Percentiles rank a stretch among this genome's conserved stretches.
Evolutionary conservation across 2,888 invertebrate species (phyloP).

Genomic region (Lithophane socia): DNA sequence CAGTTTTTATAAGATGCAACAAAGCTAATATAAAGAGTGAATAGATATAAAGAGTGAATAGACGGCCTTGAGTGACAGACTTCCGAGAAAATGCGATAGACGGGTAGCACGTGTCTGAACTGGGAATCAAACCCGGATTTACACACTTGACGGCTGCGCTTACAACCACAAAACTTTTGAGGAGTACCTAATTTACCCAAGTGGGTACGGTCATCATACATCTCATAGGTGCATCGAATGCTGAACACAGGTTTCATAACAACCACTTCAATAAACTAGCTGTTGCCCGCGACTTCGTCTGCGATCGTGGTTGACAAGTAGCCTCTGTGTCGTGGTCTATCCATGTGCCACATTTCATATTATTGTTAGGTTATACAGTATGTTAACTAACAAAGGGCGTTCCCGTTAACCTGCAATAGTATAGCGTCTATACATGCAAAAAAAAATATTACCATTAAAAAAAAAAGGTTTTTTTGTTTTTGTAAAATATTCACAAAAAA

Average conservation of each 20-base stretch:
- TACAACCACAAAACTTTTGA: background rate
- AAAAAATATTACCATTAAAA: no score
- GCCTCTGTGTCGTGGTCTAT: no score
- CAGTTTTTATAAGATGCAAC: background rate
- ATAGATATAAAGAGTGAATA: background rate
- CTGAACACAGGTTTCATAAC: background rate
- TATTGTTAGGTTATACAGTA: no score
- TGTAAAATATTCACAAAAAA: no score
- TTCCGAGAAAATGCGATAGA: conserved; percentile 24
- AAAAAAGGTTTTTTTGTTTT: no score
- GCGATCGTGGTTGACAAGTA: no score
- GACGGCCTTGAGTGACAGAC: conserved; percentile 5
- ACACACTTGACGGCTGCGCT: background rate
- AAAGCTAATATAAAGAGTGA: background rate
- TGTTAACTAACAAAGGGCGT: no score
- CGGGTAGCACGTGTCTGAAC: conserved; percentile 12
- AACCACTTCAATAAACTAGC: background rate
- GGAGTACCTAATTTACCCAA: no score
- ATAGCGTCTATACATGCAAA: no score
- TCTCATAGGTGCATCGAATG: background rate
- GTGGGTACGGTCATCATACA: background rate
- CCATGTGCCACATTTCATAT: no score
- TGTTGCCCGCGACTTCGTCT: background rate
- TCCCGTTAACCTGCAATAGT: no score
- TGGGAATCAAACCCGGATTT: conserved; percentile 35